Percentiles rank a stretch among this genome's conserved stretches.
Evolutionary conservation across 1,140 invertebrate species (phyloP).

Genomic region (Listronotus bonariensis): DNA sequence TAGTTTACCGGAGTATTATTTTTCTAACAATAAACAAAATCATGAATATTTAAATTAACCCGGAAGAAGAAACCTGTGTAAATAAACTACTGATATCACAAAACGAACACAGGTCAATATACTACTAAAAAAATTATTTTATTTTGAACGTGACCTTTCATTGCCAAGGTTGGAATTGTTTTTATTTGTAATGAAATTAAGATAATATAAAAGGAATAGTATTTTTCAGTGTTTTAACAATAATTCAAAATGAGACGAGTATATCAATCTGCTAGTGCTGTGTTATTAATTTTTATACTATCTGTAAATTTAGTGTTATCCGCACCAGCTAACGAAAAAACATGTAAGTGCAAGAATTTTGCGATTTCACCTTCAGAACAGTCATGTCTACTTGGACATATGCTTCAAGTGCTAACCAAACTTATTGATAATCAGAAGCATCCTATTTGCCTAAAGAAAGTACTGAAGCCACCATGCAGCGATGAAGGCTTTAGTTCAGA

Average conservation of each 20-base stretch:
- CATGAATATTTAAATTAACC: too few relatives aligned
- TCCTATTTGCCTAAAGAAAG: conserved; percentile 8
- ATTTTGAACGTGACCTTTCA: not conserved
- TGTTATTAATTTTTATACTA: conserved; percentile 1
- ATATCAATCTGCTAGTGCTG: not conserved
- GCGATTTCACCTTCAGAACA: conserved; percentile 33
- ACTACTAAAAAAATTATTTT: conserved; percentile 8
- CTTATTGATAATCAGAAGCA: conserved; percentile 31
- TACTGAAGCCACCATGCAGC: too few relatives aligned
- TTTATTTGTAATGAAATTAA: not conserved
- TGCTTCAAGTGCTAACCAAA: conserved; percentile 37
- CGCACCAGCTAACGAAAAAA: conserved; percentile 24
- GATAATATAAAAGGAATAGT: not conserved
- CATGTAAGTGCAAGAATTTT: conserved; percentile 12
- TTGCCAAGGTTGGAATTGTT: not conserved
- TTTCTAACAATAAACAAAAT: too few relatives aligned
- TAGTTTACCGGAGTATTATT: too few relatives aligned
- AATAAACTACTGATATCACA: too few relatives aligned
- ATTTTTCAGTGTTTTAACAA: not conserved
- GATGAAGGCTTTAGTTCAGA: too few relatives aligned
- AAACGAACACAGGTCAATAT: conserved; percentile 13
- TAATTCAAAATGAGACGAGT: conserved; percentile 6
- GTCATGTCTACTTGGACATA: conserved; percentile 38
- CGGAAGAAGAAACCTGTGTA: too few relatives aligned
- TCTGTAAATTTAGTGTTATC: not conserved